These are phyloP conservation scores for Heliconius hermathena DNA, from an alignment of 1,140 invertebrate species.

Conservation along the genomic window DNA sequence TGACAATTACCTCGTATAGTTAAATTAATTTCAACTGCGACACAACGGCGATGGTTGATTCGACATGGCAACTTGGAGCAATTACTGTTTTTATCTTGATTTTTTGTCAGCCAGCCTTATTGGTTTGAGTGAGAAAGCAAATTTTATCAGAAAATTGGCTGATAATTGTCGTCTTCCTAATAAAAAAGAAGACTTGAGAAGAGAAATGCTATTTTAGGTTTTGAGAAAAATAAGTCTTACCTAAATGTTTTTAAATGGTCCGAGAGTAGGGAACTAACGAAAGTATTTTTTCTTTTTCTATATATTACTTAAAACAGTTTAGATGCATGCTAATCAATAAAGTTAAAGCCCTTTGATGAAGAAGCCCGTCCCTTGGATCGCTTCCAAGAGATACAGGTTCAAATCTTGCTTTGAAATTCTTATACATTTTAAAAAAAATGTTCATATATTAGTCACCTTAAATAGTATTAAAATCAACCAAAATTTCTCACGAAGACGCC, in stretches of 20 bases:
- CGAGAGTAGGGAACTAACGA: too few species aligned
- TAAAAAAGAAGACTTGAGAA: neutral
- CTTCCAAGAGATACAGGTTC: too few species aligned
- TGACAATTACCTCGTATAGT: neutral
- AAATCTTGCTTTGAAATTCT: too few species aligned
- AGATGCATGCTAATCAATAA: too few species aligned
- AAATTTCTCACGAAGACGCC: slow-evolving; percentile 7
- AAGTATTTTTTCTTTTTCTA: too few species aligned
- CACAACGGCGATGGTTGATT: neutral
- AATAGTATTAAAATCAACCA: neutral
- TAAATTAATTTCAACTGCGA: neutral
- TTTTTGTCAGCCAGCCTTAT: neutral
- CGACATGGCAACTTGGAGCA: slow-evolving; percentile 16
- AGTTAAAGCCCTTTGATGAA: too few species aligned
- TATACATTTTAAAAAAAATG: too few species aligned
- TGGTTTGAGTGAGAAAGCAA: slow-evolving; percentile 15
- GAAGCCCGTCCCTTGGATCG: too few species aligned
- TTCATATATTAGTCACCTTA: neutral
- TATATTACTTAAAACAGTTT: too few species aligned
- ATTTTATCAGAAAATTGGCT: neutral
- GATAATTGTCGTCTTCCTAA: neutral
- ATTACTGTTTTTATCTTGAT: slow-evolving; percentile 13
- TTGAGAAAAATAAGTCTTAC: too few species aligned
- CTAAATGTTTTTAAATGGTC: too few species aligned
- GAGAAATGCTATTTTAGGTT: too few species aligned